phyloP scores from a whole-genome alignment of 1,140 invertebrate species.

The Batillaria attramentaria region DNA sequence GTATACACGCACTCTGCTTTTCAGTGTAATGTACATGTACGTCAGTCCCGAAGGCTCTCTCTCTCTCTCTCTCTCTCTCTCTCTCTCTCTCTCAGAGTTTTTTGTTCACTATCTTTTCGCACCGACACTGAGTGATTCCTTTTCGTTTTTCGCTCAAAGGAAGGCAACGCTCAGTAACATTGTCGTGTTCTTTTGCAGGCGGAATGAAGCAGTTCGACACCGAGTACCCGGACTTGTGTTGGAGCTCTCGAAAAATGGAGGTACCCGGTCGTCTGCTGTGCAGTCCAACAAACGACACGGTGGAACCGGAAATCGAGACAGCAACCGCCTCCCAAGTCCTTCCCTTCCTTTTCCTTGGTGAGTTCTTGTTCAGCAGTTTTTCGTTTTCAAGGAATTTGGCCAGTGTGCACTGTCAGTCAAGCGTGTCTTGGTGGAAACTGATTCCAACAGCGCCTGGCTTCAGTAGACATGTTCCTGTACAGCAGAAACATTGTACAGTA shows the following conservation, averaged over 20 bases:
- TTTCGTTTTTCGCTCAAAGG: too few relatives aligned
- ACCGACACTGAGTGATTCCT: too few relatives aligned
- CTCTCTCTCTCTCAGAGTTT: constrained; percentile 11
- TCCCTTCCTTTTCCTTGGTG: constrained; percentile 88
- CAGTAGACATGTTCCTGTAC: not conserved
- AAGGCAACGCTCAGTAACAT: not conserved
- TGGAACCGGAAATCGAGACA: constrained; percentile 78
- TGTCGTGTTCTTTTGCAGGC: constrained; percentile 63
- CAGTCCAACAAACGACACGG: constrained; percentile 66
- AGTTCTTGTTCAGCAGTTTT: too few relatives aligned
- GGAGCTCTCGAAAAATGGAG: constrained; percentile 51
- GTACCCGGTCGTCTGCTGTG: constrained; percentile 61
- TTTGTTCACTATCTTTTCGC: not conserved
- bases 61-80: constrained; percentile 5
- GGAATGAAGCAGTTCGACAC: constrained; percentile 71
- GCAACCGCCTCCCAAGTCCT: constrained; percentile 86
- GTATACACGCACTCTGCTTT: too few relatives aligned
- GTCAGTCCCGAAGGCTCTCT: too few relatives aligned
- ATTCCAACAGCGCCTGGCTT: too few relatives aligned
- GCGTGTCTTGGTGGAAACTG: too few relatives aligned
- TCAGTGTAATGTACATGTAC: too few relatives aligned
- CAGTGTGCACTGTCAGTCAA: too few relatives aligned
- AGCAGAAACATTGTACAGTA: not conserved
- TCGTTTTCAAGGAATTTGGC: too few relatives aligned
- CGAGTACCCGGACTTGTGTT: constrained; percentile 68